A percentile compares a stretch with the other conserved stretches of the same genome.
Evolutionary conservation across 1,140 invertebrate genomes (phyloP).

Genomic region (Magallana gigas): DNA sequence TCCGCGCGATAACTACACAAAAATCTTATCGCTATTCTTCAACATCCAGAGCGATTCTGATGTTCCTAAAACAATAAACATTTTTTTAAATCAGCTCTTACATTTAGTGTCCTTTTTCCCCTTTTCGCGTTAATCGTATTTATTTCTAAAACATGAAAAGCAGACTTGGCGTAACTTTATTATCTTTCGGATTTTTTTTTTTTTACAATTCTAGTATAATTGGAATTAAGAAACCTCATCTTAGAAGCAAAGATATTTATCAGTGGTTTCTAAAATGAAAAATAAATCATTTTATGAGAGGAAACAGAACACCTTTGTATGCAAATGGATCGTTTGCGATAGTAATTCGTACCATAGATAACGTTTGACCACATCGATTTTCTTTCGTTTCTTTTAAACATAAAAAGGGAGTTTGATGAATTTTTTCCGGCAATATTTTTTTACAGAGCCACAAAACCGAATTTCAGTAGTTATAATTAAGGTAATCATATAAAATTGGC

Average conservation of each 20-base stretch:
- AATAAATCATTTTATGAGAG: conserved; percentile 21
- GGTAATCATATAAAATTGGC: conserved; percentile 31
- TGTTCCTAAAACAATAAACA: too few species aligned
- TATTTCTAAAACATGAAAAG: background rate
- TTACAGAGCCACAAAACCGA: background rate
- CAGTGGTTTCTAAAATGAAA: background rate
- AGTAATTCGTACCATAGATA: background rate
- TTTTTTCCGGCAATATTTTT: conserved; percentile 14
- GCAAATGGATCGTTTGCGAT: background rate
- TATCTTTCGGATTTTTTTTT: background rate
- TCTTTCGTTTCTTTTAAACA: conserved; percentile 7
- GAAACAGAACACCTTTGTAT: conserved; percentile 6
- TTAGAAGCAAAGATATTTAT: background rate
- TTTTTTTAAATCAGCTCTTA: too few species aligned
- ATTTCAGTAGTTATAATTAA: conserved; percentile 30
- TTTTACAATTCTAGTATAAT: background rate
- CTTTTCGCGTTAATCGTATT: too few species aligned
- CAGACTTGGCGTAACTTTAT: background rate
- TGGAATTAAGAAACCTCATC: background rate
- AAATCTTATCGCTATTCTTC: too few species aligned
- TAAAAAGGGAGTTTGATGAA: conserved; percentile 7
- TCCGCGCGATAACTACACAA: too few species aligned
- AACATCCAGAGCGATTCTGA: too few species aligned
- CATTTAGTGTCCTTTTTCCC: too few species aligned
- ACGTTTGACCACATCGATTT: background rate